Base-by-base conservation (phyloP, 2,797 vertebrate species). In the Rhabdomys pumilio region DNA sequence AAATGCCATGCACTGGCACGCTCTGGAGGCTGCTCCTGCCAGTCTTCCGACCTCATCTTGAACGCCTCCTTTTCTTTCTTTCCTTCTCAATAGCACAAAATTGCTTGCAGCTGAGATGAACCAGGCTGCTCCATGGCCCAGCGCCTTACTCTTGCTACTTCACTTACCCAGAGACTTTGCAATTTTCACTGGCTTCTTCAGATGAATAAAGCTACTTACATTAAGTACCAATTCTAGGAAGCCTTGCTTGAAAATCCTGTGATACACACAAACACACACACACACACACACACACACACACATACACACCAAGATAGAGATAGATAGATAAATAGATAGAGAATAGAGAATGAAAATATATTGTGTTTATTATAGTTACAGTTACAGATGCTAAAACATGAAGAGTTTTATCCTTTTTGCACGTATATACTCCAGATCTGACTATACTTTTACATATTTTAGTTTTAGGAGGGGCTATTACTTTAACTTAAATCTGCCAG, bases 161-260 rank as follows among this genome's bases (percentile, higher is more conserved):
- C 31, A 31, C 69, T 89, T 96, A 81, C 75, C 5, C 59, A 31
- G 90, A 72, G 90, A 90, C 3, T 55, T 92, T 55, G 50, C 76
- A 77, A 29, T 65, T 80, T 89, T 57, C 12, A 63, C 14, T 55
- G 1, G 55, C 44, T 91, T 31, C 9, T 61, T 91, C 29, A 72
- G 61, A 47, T 91, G 73, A 96, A 91, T 79, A 84, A 92, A 92
- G 19, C 38, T n/a, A 73, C 65, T 93, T 15, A 47, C n/a, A 81
- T 84, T 47, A 90, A 95, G 77, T 72, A 34, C 44, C 38, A 83
- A 80, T 55, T 75, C 55, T 20, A 67, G 31, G 13, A 93, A 91
- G 7, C 0, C 59, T 89, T 77, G 92, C 65, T 53, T 57, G 44
- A 87, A 65, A 96, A 14, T 31, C 65, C 47, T 95, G 57, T 47